Base-by-base conservation (phyloP, 2,797 vertebrate genomes). In the Bryconaethiops microstoma region DNA sequence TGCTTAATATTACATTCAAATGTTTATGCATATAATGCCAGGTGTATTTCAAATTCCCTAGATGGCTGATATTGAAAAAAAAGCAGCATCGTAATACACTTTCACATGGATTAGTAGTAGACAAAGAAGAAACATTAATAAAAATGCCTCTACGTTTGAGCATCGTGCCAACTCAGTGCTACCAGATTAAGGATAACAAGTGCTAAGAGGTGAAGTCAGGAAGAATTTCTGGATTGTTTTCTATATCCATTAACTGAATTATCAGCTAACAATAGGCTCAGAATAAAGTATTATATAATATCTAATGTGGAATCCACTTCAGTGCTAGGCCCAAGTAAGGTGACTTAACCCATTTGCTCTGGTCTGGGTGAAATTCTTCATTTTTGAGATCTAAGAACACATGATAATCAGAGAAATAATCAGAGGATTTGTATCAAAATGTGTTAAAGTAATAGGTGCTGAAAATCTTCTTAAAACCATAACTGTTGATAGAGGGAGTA, bases 1-100 rank as follows among this genome's bases (percentile, higher is more conserved):
- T 86, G 63, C 84, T 78, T 60, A 85, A 82, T 82, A 83, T 82
- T 79, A 92, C 88, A 89, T 90, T 92, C 87, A 86, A 69, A 87
- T 75, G 80, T 85, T 83, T 64, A 89, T 90, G 87, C 86, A 87
- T 86, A 86, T 79, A 75, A 84, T 84, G 83, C 82, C 63, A 39
- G 29, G 52, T 0, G n/a, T 76, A 25, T 71, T 84, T 86, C 79
- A 82, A 54, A 40, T 48, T 21, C 7, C 29, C 78, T 57, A 72
- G 76, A 78, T 68, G 81, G 80, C 72, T 76, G 73, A 70, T 70
- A 73, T 82, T 63, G 83, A n/a, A n/a, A 87, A 88, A 87, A 86
- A 89, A 88, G 88, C 87, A 89, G 87, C 81, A 62, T 81, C 70
- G 48, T 70, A 85, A 39, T 64, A 65, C 52, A 85, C 65, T 62